Percentiles rank a stretch among this genome's conserved stretches.
phyloP scores from a whole-genome alignment of 2,888 invertebrate genomes.

The Keiferia lycopersicella region DNA sequence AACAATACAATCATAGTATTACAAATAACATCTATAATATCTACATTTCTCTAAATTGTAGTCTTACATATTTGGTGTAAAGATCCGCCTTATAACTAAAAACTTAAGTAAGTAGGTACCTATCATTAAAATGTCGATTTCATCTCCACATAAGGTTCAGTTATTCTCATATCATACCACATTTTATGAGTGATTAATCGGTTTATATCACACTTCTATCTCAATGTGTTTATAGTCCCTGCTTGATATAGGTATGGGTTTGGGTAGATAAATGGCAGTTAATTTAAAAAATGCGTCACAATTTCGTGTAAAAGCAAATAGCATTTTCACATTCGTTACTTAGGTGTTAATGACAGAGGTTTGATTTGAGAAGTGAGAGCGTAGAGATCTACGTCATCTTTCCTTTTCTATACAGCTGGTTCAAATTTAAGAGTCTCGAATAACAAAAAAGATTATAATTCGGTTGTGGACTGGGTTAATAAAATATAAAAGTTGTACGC shows the following conservation, averaged over 20 bases:
- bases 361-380: neutral
- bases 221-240: conserved; percentile 4
- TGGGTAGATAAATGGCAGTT: neutral
- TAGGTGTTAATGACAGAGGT: neutral
- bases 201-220: conserved; percentile 48
- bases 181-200: conserved; percentile 24
- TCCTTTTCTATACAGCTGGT: no score
- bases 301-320: neutral
- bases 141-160: conserved; percentile 12
- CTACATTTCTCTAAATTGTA: conserved; percentile 66
- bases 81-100: conserved; percentile 68
- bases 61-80: conserved; percentile 80
- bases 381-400: neutral
- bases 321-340: neutral
- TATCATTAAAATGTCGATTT: conserved; percentile 13
- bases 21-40: conserved; percentile 67
- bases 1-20: conserved; percentile 53
- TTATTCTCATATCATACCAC: conserved; percentile 38
- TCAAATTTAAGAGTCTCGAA: no score
- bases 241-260: neutral
- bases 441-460: no score
- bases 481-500: no score
- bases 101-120: conserved; percentile 42
- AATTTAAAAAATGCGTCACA: conserved; percentile 15
- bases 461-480: no score